phyloP scores from a whole-genome alignment of 2,888 invertebrate species.

The Morpho helenor region DNA sequence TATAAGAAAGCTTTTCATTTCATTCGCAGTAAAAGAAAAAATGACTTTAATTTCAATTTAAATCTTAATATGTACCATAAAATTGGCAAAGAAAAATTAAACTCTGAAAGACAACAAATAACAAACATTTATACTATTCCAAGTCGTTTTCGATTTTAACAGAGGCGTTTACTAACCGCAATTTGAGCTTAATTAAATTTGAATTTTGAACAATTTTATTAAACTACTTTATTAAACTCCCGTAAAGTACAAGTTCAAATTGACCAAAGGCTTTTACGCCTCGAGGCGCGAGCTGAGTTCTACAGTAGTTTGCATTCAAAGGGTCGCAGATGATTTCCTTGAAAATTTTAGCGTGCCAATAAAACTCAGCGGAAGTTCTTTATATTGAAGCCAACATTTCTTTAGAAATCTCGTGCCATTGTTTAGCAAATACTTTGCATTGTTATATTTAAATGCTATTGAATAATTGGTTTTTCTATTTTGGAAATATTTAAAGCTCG shows the following conservation, averaged over 20 bases:
- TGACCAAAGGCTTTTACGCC: constrained; percentile 41
- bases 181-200: constrained; percentile 6
- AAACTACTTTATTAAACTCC: constrained; percentile 15
- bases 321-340: constrained; percentile 31
- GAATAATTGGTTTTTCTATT: background rate
- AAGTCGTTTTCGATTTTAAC: too few species aligned
- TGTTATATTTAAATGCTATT: too few species aligned
- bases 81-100: too few species aligned
- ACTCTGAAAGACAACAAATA: too few species aligned
- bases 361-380: constrained; percentile 10
- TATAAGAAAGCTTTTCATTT: too few species aligned
- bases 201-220: constrained; percentile 8
- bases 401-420: constrained; percentile 4
- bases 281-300: constrained; percentile 17
- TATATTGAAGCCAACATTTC: constrained; percentile 2
- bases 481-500: background rate
- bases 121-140: too few species aligned
- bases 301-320: constrained; percentile 33
- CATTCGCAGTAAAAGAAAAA: too few species aligned
- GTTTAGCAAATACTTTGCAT: background rate
- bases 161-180: background rate
- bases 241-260: constrained; percentile 46
- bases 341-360: constrained; percentile 24
- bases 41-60: too few species aligned
- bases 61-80: too few species aligned